Percentiles rank a stretch among this genome's conserved stretches.
Evolutionary conservation across 1,140 invertebrate genomes (phyloP).

Genomic region (Zaprionus inermis): DNA sequence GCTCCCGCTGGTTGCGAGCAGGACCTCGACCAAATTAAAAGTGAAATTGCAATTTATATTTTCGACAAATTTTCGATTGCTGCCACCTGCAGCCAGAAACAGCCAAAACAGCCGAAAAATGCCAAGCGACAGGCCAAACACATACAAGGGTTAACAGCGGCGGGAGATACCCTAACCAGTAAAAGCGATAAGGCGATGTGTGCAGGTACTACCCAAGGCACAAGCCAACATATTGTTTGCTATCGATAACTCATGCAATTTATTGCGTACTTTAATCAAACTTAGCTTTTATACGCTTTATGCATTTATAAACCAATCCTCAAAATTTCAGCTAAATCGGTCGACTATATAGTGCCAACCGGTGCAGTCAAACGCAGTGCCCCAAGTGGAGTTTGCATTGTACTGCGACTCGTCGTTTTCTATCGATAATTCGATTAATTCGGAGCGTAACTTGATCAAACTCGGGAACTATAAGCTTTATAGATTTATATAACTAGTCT

Average conservation of each 20-base stretch:
- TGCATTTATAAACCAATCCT: too few relatives aligned
- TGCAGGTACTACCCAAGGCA: too few relatives aligned
- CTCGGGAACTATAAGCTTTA: background rate
- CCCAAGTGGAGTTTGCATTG: too few relatives aligned
- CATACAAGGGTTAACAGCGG: background rate
- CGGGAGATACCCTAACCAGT: background rate
- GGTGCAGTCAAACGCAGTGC: too few relatives aligned
- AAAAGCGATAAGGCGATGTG: background rate
- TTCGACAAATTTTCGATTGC: conserved; percentile 52
- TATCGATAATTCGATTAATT: background rate
- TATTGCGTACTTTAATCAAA: too few relatives aligned
- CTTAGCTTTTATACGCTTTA: too few relatives aligned
- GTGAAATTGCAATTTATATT: conserved; percentile 59
- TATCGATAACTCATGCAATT: too few relatives aligned
- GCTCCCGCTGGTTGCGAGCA: background rate
- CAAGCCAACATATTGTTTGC: too few relatives aligned
- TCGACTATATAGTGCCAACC: too few relatives aligned
- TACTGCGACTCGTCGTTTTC: too few relatives aligned
- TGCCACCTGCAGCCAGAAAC: conserved; percentile 38
- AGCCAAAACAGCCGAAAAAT: conserved; percentile 1
- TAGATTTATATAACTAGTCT: background rate
- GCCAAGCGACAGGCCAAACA: conserved; percentile 16
- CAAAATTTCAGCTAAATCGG: too few relatives aligned
- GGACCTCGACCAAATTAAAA: conserved; percentile 40
- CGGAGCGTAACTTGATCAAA: background rate